A percentile compares a stretch with the other conserved stretches of the same genome.
Evolutionary conservation across 2,797 vertebrate species (phyloP).

Genomic region (Pteropus rufus): DNA sequence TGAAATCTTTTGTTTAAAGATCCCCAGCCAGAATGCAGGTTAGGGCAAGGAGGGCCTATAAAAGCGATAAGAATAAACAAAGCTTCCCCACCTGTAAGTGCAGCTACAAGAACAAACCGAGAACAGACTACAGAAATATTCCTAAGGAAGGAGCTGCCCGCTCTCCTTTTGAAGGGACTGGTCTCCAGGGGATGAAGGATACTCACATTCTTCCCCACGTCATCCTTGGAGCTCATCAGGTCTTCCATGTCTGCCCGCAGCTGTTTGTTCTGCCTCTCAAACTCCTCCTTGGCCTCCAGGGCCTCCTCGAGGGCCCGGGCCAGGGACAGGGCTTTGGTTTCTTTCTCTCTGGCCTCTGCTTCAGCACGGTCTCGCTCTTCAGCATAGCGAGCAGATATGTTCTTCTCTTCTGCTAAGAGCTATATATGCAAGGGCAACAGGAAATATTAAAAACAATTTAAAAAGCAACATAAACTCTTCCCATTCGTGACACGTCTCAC

Average conservation of each 20-base stretch:
- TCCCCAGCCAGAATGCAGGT: not conserved
- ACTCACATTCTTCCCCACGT: slow-evolving; percentile 88
- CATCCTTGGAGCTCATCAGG: slow-evolving; percentile 89
- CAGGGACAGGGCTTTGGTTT: slow-evolving; percentile 88
- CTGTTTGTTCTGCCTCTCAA: slow-evolving; percentile 89
- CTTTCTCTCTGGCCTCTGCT: slow-evolving; percentile 89
- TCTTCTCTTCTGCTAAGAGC: slow-evolving; percentile 90
- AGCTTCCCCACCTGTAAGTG: not conserved
- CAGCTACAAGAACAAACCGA: accelerated
- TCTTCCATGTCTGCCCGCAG: slow-evolving; percentile 89
- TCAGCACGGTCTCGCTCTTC: slow-evolving; percentile 89
- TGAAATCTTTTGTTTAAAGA: not conserved
- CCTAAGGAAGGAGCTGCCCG: accelerated
- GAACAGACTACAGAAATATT: not conserved
- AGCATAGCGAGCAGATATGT: slow-evolving; percentile 85
- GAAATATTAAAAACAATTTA: not conserved
- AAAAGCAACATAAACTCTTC: not conserved
- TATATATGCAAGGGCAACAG: slow-evolving; percentile 4
- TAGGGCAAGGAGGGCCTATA: too few species aligned
- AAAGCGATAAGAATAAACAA: not conserved
- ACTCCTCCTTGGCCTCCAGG: slow-evolving; percentile 87
- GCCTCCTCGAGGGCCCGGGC: slow-evolving; percentile 87
- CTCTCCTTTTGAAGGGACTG: accelerated
- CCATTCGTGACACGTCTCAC: accelerated
- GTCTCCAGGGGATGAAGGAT: too few species aligned